Conservation (phyloP, 2,797 vertebrate species). For the Hydrocynus forskahlii region DNA sequence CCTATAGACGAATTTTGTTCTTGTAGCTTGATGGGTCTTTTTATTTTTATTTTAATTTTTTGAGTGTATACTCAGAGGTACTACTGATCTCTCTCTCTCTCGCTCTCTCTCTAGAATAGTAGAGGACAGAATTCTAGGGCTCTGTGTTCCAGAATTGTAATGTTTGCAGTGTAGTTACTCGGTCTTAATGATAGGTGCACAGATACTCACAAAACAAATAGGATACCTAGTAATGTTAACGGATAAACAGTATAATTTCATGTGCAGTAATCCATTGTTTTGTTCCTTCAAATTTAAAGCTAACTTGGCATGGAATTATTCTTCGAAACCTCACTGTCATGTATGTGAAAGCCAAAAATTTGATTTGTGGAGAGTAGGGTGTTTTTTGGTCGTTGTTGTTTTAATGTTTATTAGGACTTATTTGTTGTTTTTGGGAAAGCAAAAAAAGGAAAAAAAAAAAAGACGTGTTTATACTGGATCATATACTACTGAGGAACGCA, state of each 20-base stretch:
- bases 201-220: slow-evolving; percentile 33
- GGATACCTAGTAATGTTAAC: slow-evolving; percentile 20
- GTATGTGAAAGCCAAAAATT: slow-evolving; percentile 53
- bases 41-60: slow-evolving; percentile 26
- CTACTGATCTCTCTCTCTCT: slow-evolving; percentile 47
- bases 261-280: not conserved
- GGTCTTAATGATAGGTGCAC: slow-evolving; percentile 40
- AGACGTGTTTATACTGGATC: slow-evolving; percentile 49
- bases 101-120: slow-evolving; percentile 13
- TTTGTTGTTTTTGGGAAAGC: not conserved
- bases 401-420: slow-evolving; percentile 3
- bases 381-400: slow-evolving; percentile 14
- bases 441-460: not conserved
- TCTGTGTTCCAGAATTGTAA: slow-evolving; percentile 12
- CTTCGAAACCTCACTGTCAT: slow-evolving; percentile 22
- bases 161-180: slow-evolving; percentile 29
- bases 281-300: slow-evolving; percentile 23
- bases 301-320: slow-evolving; percentile 32
- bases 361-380: slow-evolving; percentile 8
- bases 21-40: slow-evolving; percentile 66
- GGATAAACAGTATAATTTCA: not conserved
- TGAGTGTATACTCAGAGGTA: slow-evolving; percentile 64
- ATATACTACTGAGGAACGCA: slow-evolving; percentile 47
- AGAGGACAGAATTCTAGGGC: slow-evolving; percentile 15
- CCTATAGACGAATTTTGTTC: slow-evolving; percentile 36